These are phyloP conservation scores for Triops cancriformis DNA, from an alignment of 1,140 invertebrate genomes.

Conservation along the genomic window DNA sequence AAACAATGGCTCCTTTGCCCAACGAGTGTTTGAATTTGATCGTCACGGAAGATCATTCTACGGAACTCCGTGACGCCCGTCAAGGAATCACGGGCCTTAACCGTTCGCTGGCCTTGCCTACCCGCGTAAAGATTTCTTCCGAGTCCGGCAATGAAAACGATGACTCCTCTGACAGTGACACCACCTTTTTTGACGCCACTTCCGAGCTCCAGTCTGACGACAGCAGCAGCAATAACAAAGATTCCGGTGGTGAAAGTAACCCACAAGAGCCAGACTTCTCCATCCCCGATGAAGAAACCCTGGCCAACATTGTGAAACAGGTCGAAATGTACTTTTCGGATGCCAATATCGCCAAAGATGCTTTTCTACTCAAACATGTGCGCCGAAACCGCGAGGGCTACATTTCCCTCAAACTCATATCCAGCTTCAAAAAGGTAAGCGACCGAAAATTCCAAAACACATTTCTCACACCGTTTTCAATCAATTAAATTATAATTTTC, in stretches of 20 bases:
- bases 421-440: constrained; percentile 83
- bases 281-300: constrained; percentile 32
- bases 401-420: constrained; percentile 86
- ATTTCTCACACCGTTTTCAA: too few relatives aligned
- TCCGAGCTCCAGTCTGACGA: constrained; percentile 25
- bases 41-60: neutral
- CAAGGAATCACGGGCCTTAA: neutral
- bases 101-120: neutral
- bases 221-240: constrained; percentile 22
- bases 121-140: neutral
- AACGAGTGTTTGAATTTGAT: constrained; percentile 26
- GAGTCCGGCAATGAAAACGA: neutral
- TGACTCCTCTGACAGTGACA: neutral
- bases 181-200: constrained; percentile 23
- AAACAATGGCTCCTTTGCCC: constrained; percentile 24
- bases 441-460: constrained; percentile 33
- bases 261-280: constrained; percentile 33
- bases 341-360: constrained; percentile 87
- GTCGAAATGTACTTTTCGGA: constrained; percentile 93
- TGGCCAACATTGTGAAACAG: constrained; percentile 56
- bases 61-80: neutral
- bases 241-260: constrained; percentile 22
- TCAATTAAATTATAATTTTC: too few relatives aligned
- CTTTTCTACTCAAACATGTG: constrained; percentile 89
- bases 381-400: constrained; percentile 88